Base-by-base conservation (phyloP, 2,888 invertebrate genomes). In the Celastrina argiolus region DNA sequence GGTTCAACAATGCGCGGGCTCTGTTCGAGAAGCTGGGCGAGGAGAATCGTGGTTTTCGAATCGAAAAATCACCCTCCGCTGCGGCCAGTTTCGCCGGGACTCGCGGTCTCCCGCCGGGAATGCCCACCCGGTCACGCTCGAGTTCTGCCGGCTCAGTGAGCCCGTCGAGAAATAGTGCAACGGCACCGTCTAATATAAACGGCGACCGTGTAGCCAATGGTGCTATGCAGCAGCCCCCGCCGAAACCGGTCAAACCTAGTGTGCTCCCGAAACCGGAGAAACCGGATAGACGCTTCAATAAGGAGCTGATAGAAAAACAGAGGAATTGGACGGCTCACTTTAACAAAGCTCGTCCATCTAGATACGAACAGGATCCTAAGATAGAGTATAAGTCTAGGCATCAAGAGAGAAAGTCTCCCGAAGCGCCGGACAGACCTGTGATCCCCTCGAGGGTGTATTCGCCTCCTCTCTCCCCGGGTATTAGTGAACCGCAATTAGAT, bases 291-390 rank as follows among this genome's bases (percentile, higher is more conserved):
- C 94, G 95, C 77, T 95, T 96, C 76, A 96, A 96, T 70, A 95
- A 96, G 74, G 97, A 97, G 82, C 90, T 97, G 66, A 97, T 97
- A 74, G 97, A 97, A 84, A 96, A 97, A 78, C 97, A 97, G 81
- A 95, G 95, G 80, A 97, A 97, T 87, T 97, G 97, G 97, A 97
- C 97, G 36, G 96, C 96, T 69, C 97, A 97, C 85, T 97, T 97
- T 82, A 95, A 95, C 69, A 96, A 96, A 89, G 93, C 95, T 64
- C 93, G 95, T 73, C 92, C 94, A 61, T 71, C 80, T 68, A 83
- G 87, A 70, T 80, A 78, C 70, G 90, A 89, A 69, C 75, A 77
- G 67, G 89, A 90, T 70, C 72, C 76, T 65, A 85, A 80, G 77
- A 70, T 79, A 64, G 90, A 89, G 66, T 79, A 84, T 71, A 86